Conservation (phyloP, 2,113 vertebrate species). For the Raja brachyura region DNA sequence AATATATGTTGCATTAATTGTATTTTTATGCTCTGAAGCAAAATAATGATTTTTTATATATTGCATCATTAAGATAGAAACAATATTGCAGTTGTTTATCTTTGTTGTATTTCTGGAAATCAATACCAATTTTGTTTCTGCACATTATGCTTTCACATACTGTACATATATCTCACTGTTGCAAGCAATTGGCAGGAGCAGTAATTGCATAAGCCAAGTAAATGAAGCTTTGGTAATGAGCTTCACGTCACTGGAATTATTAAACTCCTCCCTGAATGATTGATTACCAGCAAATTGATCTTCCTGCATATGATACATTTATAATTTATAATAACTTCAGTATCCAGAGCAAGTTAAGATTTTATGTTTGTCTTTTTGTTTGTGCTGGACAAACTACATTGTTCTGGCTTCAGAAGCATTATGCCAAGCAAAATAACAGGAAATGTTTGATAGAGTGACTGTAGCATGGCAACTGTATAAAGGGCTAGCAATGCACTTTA, state of each 20-base stretch:
- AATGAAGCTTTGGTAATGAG: conserved; percentile 57
- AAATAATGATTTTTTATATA: conserved; percentile 26
- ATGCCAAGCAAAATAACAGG: conserved; percentile 49
- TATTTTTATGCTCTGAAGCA: not conserved
- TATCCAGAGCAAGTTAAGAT: conserved; percentile 55
- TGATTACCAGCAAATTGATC: conserved; percentile 66
- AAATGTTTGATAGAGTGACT: conserved; percentile 57
- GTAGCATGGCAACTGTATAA: conserved; percentile 59
- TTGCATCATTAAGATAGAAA: conserved; percentile 10
- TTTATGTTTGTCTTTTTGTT: conserved; percentile 43
- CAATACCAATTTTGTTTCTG: conserved; percentile 21
- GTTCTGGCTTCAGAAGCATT: conserved; percentile 61
- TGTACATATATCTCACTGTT: conserved; percentile 18
- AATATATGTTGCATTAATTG: not conserved
- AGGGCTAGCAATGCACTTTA: conserved; percentile 62
- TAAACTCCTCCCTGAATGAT: conserved; percentile 60
- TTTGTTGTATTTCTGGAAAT: not conserved
- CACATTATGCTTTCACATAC: not conserved
- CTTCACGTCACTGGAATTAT: conserved; percentile 54
- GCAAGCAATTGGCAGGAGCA: conserved; percentile 31
- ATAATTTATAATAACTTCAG: conserved; percentile 60
- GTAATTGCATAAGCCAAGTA: conserved; percentile 52
- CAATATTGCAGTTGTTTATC: not conserved
- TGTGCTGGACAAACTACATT: conserved; percentile 49
- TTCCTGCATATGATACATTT: conserved; percentile 67